These are phyloP conservation scores for Cerceris ruficornis DNA, from an alignment of 2,888 invertebrate species.

Conservation along the genomic window DNA sequence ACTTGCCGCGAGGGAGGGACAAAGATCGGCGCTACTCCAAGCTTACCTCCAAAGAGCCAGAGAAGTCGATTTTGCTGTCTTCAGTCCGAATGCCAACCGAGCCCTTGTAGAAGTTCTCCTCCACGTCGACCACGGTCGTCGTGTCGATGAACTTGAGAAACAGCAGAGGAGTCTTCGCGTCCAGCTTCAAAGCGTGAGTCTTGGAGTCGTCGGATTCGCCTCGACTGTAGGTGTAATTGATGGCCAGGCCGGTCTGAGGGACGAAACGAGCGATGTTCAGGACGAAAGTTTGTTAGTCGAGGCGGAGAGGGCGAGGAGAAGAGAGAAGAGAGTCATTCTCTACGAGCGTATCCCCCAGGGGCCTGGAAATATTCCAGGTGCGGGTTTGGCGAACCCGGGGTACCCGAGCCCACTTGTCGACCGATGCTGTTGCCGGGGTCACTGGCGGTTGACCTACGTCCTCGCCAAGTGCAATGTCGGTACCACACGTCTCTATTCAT, in stretches of 20 bases:
- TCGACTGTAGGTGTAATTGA: constrained; percentile 83
- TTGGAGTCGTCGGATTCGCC: constrained; percentile 77
- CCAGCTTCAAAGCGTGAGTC: constrained; percentile 82
- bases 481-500: too few relatives aligned
- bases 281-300: neutral
- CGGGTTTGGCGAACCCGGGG: too few relatives aligned
- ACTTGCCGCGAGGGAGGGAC: neutral
- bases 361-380: too few relatives aligned
- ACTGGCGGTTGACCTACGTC: too few relatives aligned
- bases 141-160: constrained; percentile 82
- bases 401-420: too few relatives aligned
- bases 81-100: constrained; percentile 83
- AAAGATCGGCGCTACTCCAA: neutral
- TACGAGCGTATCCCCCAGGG: neutral
- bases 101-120: constrained; percentile 83
- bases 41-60: constrained; percentile 83
- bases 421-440: neutral
- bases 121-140: constrained; percentile 81
- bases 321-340: too few relatives aligned
- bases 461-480: too few relatives aligned
- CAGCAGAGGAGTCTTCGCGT: constrained; percentile 84
- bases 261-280: constrained; percentile 33
- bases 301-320: neutral
- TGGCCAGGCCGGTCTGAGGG: constrained; percentile 81
- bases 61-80: constrained; percentile 82